A percentile compares a stretch with the other conserved stretches of the same genome.
phyloP scores from a whole-genome alignment of 1,140 invertebrate genomes.

The Philotrypesis tridentata region DNA sequence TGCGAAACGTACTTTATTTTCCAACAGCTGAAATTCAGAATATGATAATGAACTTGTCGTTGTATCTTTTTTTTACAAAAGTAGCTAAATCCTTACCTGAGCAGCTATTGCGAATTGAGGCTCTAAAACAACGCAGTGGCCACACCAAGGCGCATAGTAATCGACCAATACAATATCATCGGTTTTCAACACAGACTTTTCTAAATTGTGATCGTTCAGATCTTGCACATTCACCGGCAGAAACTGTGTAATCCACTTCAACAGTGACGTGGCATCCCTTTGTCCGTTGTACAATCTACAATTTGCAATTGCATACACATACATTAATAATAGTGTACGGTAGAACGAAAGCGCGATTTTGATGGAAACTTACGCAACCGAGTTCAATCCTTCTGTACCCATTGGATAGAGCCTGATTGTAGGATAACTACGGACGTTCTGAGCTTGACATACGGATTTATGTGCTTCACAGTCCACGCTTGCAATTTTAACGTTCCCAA shows the following conservation, averaged over 20 bases:
- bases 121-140: conserved; percentile 81
- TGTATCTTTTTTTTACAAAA: not conserved
- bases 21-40: conserved; percentile 69
- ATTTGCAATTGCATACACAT: conserved; percentile 29
- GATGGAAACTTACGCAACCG: conserved; percentile 72
- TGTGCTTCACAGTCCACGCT: conserved; percentile 81
- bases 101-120: conserved; percentile 81
- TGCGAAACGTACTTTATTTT: conserved; percentile 73
- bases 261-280: conserved; percentile 76
- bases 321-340: not conserved
- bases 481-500: conserved; percentile 77
- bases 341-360: conserved; percentile 33
- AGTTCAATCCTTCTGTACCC: conserved; percentile 71
- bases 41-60: not conserved
- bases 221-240: conserved; percentile 74
- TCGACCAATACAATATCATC: conserved; percentile 79
- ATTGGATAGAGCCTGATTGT: conserved; percentile 81
- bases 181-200: conserved; percentile 68
- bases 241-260: conserved; percentile 78
- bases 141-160: conserved; percentile 86
- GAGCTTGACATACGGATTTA: conserved; percentile 74
- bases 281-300: conserved; percentile 77
- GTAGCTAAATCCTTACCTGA: conserved; percentile 70
- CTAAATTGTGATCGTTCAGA: conserved; percentile 66
- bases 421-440: conserved; percentile 81